Conservation (phyloP, 2,888 invertebrate genomes). For the Pristionchus fissidentatus region DNA sequence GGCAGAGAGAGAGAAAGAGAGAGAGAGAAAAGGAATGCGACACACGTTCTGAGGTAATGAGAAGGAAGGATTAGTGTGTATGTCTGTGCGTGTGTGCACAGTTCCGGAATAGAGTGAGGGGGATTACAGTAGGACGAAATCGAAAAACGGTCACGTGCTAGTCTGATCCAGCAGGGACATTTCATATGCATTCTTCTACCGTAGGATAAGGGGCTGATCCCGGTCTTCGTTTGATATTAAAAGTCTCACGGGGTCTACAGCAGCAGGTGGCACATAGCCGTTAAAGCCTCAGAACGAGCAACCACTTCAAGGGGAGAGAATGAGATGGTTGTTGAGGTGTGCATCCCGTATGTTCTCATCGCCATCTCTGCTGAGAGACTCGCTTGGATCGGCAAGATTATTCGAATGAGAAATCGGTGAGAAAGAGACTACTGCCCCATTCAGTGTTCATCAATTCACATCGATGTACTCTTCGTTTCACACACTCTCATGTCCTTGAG, state of each 20-base stretch:
- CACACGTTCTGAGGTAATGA: conserved; percentile 10
- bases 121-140: not conserved
- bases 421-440: not conserved
- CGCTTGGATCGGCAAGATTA: conserved; percentile 39
- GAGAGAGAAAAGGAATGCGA: conserved; percentile 12
- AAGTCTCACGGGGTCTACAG: not conserved
- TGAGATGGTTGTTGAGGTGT: conserved; percentile 37
- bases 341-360: conserved; percentile 67
- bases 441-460: not conserved
- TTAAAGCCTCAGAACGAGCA: not conserved
- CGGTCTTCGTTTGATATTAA: no score
- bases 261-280: conserved; percentile 21
- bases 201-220: not conserved
- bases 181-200: not conserved
- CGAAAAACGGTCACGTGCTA: not conserved
- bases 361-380: conserved; percentile 63
- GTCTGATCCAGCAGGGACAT: not conserved
- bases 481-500: not conserved
- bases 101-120: not conserved
- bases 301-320: not conserved
- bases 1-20: not conserved
- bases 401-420: conserved; percentile 20
- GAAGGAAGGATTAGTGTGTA: not conserved
- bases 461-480: not conserved
- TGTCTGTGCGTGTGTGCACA: not conserved